Evolutionary conservation across 1,140 invertebrate genomes (phyloP).

Genomic region (Aphaenogaster floridana): DNA sequence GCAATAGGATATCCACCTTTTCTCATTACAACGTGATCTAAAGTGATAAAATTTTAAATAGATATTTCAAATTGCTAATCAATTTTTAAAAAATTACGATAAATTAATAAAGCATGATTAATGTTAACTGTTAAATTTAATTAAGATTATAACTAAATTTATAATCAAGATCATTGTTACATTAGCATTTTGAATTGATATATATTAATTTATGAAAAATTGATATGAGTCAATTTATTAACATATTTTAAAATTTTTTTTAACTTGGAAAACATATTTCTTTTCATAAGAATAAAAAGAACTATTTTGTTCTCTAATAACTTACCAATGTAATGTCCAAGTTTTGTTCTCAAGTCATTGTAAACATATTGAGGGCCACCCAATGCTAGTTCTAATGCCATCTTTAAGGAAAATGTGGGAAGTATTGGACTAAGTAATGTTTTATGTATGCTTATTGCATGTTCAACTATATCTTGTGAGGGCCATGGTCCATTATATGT

Average conservation of each 20-base stretch:
- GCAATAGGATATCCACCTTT: conserved; percentile 86
- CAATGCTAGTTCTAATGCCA: conserved; percentile 82
- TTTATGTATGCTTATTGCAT: background rate
- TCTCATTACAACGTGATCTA: conserved; percentile 87
- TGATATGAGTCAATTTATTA: background rate
- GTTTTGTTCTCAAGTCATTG: conserved; percentile 82
- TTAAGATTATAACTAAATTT: too few species aligned
- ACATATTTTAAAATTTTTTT: background rate
- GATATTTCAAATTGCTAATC: background rate
- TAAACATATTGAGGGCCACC: conserved; percentile 85
- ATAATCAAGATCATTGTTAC: background rate
- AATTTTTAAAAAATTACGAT: background rate
- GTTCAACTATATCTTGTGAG: conserved; percentile 56
- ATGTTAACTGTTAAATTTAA: background rate
- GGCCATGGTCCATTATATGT: conserved; percentile 84
- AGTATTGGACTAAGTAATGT: background rate
- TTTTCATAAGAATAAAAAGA: background rate
- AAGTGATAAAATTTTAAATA: conserved; percentile 72
- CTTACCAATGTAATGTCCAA: conserved; percentile 86
- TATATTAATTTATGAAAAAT: background rate
- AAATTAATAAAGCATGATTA: background rate
- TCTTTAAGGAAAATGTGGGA: conserved; percentile 42
- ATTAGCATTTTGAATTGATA: background rate
- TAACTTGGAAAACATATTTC: background rate
- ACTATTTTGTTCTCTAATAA: conserved; percentile 11